A percentile compares a stretch with the other conserved stretches of the same genome.
Evolutionary conservation across 2,113 vertebrate species (phyloP).

Genomic region (Apeltes quadracus): DNA sequence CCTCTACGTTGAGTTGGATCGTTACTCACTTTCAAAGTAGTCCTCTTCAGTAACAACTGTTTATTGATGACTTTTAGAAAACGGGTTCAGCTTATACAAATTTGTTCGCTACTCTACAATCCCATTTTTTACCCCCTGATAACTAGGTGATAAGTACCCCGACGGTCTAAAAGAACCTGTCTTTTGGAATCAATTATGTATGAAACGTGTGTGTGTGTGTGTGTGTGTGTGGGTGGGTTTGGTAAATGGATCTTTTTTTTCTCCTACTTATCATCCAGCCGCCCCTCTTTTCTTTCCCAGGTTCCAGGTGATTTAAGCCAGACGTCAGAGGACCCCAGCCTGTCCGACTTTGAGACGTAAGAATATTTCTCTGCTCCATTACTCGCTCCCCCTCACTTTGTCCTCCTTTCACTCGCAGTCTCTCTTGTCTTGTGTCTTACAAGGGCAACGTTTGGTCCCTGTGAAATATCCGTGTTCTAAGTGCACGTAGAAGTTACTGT

Average conservation of each 20-base stretch:
- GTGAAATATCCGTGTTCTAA: neutral
- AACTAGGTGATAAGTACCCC: neutral
- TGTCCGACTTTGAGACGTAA: slow-evolving; percentile 99
- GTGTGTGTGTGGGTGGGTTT: neutral
- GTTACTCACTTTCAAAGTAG: slow-evolving; percentile 21
- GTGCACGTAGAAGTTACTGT: neutral
- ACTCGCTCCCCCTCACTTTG: neutral
- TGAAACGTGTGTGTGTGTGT: neutral
- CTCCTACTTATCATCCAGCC: neutral
- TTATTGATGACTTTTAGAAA: neutral
- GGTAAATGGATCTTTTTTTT: neutral
- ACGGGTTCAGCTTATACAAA: neutral
- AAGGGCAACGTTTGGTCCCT: neutral
- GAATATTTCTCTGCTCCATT: slow-evolving; percentile 52
- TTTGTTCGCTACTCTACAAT: neutral
- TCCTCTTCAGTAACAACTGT: neutral
- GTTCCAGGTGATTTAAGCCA: slow-evolving; percentile 97
- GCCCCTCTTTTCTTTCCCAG: slow-evolving; percentile 70
- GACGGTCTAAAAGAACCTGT: neutral
- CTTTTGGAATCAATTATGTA: neutral
- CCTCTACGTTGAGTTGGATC: slow-evolving; percentile 1
- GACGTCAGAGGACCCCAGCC: slow-evolving; percentile 97
- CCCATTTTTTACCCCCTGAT: neutral
- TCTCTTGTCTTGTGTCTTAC: neutral
- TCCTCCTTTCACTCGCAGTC: neutral